Percentiles rank a stretch among this genome's conserved stretches.
These are phyloP conservation scores for Orthosia incerta DNA, from an alignment of 2,888 invertebrate genomes.

Conservation along the genomic window DNA sequence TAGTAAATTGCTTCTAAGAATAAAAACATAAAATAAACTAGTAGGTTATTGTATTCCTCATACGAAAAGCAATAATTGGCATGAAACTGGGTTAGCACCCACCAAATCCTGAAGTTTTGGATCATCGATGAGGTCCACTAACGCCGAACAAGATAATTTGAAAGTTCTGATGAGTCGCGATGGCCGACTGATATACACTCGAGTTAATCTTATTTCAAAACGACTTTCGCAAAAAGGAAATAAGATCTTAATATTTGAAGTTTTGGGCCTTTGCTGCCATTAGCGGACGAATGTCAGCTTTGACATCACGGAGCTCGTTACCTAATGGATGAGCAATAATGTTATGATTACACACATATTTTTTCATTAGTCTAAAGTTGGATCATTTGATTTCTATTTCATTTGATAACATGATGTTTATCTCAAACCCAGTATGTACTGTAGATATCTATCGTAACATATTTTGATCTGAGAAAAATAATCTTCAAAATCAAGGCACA, in stretches of 20 bases:
- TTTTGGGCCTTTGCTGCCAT: slow-evolving; percentile 54
- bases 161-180: slow-evolving; percentile 61
- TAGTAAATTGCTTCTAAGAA: background rate
- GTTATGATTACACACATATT: slow-evolving; percentile 21
- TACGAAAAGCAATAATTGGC: slow-evolving; percentile 7
- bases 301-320: slow-evolving; percentile 41
- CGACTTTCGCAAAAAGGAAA: slow-evolving; percentile 67
- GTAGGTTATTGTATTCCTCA: background rate
- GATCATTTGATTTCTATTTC: background rate
- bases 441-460: background rate
- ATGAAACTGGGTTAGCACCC: slow-evolving; percentile 2
- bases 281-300: slow-evolving; percentile 57
- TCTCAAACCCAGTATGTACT: background rate
- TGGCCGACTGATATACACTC: slow-evolving; percentile 60
- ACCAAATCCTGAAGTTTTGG: background rate
- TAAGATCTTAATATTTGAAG: slow-evolving; percentile 67
- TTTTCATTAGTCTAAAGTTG: slow-evolving; percentile 13
- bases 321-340: slow-evolving; percentile 48
- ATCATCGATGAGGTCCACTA: slow-evolving; percentile 26
- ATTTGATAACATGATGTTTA: background rate
- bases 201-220: slow-evolving; percentile 64
- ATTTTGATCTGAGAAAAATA: no score
- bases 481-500: background rate
- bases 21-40: background rate
- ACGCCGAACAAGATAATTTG: slow-evolving; percentile 52